A percentile compares a stretch with the other conserved stretches of the same genome.
phyloP scores from a whole-genome alignment of 2,113 vertebrate species.

The Passer domesticus region DNA sequence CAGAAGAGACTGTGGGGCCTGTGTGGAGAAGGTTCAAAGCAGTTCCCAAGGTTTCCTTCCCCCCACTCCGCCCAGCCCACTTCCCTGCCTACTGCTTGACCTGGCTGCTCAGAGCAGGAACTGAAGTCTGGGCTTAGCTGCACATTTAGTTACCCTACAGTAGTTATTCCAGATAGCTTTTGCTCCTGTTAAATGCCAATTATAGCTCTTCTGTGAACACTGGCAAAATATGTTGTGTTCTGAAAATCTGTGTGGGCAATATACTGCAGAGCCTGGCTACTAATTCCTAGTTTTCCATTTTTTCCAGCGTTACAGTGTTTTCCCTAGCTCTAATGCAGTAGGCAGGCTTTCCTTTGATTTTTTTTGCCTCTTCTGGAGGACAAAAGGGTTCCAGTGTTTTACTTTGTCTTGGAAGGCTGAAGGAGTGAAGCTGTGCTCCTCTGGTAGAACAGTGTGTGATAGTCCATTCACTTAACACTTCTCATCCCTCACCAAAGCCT shows the following conservation, averaged over 20 bases:
- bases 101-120: neutral
- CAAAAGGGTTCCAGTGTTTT: neutral
- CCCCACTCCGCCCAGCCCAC: neutral
- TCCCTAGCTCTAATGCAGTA: neutral
- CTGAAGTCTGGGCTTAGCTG: neutral
- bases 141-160: neutral
- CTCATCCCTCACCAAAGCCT: neutral
- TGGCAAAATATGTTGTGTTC: neutral
- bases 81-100: neutral
- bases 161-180: neutral
- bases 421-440: neutral
- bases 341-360: neutral
- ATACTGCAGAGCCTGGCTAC: neutral
- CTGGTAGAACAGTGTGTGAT: neutral
- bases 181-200: neutral
- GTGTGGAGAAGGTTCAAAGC: neutral
- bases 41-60: neutral
- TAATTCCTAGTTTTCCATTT: neutral
- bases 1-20: neutral
- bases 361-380: neutral
- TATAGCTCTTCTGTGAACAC: neutral
- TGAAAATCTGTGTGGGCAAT: neutral
- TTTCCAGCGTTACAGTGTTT: neutral
- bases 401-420: neutral
- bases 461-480: neutral